Evolutionary conservation across 2,888 invertebrate species (phyloP), one percentile per base, ranked within the genome.

Genomic region (Platycheirus rosarum): DNA sequence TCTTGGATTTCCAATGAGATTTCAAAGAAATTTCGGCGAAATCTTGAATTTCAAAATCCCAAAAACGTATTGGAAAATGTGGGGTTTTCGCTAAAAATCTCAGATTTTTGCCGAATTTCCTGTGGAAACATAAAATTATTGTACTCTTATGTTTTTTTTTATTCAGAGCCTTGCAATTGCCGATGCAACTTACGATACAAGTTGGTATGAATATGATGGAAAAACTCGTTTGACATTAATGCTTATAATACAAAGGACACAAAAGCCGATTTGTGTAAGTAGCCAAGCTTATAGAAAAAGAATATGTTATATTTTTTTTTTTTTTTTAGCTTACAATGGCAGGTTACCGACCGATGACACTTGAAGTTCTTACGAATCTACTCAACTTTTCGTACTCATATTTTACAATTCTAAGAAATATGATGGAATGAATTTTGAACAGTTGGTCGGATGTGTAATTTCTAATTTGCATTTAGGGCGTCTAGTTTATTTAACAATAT

Each of bases 101-200:
- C 23, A 23, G 23, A 23, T 23, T 23, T 23, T 4, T 23, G 2
- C 3, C 6, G 23, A 23, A 23, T 2, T 23, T 23, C 2, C 3
- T 23, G 23, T 23, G 3, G 6, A 23, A 23, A 23, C 20, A 18
- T n/a, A 29, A 32, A 13, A 23, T 7, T 6, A 2, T 35, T 29
- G 14, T 3, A 11, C 11, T 13, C 2, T 37, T n/a, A n/a, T n/a
- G n/a, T n/a, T n/a, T n/a, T n/a, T n/a, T n/a, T n/a, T n/a, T n/a
- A n/a, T 23, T 46, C 3, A 77, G 77, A 84, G 77, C 9, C 32
- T 84, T 7, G 23, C 8, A 8, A 26, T 77, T 8, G 73, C 84
- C 11, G 77, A 84, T 46, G 73, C 77, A 16, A 73, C 77, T 8
- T 84, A 84, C 29, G 78, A 78, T 32, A 73, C 73, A 8, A 78